Conservation (phyloP, 1,140 invertebrate species). For the Zaprionus africanus region DNA sequence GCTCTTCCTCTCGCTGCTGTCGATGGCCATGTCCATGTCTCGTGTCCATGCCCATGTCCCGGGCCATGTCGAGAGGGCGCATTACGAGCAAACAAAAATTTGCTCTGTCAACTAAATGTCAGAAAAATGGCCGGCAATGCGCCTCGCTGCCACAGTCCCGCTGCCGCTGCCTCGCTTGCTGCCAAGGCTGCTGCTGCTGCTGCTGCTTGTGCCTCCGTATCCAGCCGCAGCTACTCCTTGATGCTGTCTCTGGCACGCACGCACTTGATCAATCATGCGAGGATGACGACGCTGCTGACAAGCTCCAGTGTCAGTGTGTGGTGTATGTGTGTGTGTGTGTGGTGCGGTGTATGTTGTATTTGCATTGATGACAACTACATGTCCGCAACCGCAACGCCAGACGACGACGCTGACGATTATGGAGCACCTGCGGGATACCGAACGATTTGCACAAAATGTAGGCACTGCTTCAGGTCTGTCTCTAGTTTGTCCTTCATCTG, state of each 20-base stretch:
- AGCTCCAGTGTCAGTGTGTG: conserved; percentile 13
- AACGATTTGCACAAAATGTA: conserved; percentile 48
- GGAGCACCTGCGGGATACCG: conserved; percentile 46
- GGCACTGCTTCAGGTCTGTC: conserved; percentile 23
- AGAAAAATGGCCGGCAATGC: conserved; percentile 73
- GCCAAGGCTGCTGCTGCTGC: conserved; percentile 1
- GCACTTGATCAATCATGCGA: conserved; percentile 80
- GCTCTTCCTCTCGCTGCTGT: conserved; percentile 8
- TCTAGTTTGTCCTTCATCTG: not conserved
- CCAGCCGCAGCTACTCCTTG: conserved; percentile 37
- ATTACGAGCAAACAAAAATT: conserved; percentile 82
- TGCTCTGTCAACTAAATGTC: conserved; percentile 82
- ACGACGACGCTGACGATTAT: conserved; percentile 44
- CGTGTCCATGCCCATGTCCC: conserved; percentile 43
- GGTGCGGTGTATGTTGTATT: conserved; percentile 57
- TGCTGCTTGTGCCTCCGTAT: not conserved
- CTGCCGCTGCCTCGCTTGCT: too few species aligned
- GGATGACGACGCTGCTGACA: conserved; percentile 53
- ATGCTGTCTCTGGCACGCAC: conserved; percentile 72
- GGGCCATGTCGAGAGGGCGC: conserved; percentile 58
- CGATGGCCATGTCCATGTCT: conserved; percentile 44
- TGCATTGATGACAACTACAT: conserved; percentile 81
- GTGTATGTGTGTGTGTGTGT: conserved; percentile 19
- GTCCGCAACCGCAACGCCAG: conserved; percentile 56
- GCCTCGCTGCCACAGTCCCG: conserved; percentile 21